Evolutionary conservation across 2,888 invertebrate genomes (phyloP).

Genomic region (Seira musarum): DNA sequence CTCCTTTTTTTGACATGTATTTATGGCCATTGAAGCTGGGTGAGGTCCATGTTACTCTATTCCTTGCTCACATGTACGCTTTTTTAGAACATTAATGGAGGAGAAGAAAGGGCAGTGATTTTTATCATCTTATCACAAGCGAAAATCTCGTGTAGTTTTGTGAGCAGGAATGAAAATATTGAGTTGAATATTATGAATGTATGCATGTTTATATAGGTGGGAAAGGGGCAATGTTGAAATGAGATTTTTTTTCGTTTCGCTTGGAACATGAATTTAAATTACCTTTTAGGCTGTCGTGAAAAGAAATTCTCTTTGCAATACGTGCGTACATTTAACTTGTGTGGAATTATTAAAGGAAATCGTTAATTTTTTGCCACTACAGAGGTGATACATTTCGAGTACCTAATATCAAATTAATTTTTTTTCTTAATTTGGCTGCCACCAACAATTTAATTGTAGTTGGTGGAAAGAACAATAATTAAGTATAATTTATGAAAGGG

Average conservation of each 20-base stretch:
- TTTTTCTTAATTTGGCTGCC: too few species aligned
- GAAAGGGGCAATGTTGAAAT: neutral
- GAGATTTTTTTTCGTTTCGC: neutral
- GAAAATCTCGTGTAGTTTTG: neutral
- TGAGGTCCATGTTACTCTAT: conserved; percentile 24
- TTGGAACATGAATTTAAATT: neutral
- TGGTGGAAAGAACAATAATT: too few species aligned
- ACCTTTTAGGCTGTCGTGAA: neutral
- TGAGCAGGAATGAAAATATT: too few species aligned
- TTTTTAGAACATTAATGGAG: neutral
- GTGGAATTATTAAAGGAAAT: neutral
- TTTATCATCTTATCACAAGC: neutral
- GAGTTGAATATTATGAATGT: too few species aligned
- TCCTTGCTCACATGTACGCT: neutral
- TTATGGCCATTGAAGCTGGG: conserved; percentile 30
- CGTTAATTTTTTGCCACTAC: neutral
- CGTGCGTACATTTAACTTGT: too few species aligned
- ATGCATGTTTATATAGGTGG: too few species aligned
- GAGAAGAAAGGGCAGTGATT: neutral
- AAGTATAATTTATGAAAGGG: too few species aligned
- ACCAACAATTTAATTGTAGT: too few species aligned
- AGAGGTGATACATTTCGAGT: neutral
- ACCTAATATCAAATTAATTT: too few species aligned
- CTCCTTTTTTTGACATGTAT: conserved; percentile 25
- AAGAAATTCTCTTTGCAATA: too few species aligned